A percentile compares a stretch with the other conserved stretches of the same genome.
Evolutionary conservation across 2,888 invertebrate genomes (phyloP).

Genomic region (Hipparchia semele): DNA sequence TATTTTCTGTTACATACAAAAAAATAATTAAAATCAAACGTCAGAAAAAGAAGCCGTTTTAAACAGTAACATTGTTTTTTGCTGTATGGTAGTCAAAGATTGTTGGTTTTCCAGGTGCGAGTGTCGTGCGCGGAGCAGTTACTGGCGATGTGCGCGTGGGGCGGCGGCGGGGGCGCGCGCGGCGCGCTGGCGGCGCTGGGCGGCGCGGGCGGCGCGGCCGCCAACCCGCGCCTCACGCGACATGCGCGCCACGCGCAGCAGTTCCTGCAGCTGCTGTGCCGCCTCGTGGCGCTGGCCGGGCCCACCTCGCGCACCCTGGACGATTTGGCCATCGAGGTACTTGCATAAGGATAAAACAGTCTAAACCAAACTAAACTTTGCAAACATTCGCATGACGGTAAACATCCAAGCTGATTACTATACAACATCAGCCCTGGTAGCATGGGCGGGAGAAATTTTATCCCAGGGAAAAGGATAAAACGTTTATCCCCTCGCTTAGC

Average conservation of each 20-base stretch:
- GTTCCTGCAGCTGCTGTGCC: conserved; percentile 88
- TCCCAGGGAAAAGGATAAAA: no score
- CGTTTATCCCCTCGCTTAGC: no score
- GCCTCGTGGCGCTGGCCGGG: conserved; percentile 87
- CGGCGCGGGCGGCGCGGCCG: conserved; percentile 61
- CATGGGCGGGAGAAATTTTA: no score
- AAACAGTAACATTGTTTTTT: no score
- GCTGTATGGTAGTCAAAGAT: no score
- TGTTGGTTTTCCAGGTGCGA: conserved; percentile 77
- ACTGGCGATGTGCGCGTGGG: conserved; percentile 91
- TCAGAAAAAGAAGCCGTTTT: no score
- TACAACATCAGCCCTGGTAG: no score
- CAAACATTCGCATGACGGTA: no score
- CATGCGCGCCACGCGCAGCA: conserved; percentile 90
- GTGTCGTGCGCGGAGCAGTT: conserved; percentile 93
- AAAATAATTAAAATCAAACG: no score
- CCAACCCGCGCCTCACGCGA: conserved; percentile 78
- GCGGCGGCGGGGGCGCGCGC: conserved; percentile 82
- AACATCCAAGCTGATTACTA: no score
- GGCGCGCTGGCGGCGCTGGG: conserved; percentile 64
- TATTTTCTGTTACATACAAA: no score
- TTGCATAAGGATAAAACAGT: background rate
- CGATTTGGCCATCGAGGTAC: conserved; percentile 67
- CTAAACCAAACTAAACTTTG: no score
- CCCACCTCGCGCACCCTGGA: conserved; percentile 88